Percentiles rank a stretch among this genome's conserved stretches.
Conservation (phyloP, 2,113 vertebrate genomes). For the Corvus cornix region DNA sequence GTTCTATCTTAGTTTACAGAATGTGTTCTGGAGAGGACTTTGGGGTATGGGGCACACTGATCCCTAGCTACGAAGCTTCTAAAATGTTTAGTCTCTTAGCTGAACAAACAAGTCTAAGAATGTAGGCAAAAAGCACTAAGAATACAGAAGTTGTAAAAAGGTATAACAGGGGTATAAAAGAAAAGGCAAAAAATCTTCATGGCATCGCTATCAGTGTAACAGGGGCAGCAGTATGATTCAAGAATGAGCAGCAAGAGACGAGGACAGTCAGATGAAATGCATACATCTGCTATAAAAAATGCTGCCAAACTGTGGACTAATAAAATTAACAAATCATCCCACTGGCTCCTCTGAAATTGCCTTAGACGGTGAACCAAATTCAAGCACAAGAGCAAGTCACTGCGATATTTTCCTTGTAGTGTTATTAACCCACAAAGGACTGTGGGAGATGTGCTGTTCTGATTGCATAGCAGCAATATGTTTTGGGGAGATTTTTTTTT, state of each 20-base stretch:
- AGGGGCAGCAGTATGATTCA: not conserved
- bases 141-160: no score
- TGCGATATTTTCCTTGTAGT: not conserved
- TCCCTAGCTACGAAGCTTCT: no score
- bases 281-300: not conserved
- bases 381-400: not conserved
- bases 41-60: no score
- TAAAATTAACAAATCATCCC: not conserved
- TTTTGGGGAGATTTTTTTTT: not conserved
- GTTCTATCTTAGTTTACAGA: no score
- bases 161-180: no score
- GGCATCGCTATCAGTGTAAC: not conserved
- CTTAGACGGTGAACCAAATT: conserved; percentile 16
- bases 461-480: not conserved
- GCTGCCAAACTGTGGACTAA: not conserved
- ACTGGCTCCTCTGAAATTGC: not conserved
- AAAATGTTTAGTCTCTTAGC: no score
- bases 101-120: no score
- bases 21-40: no score
- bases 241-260: not conserved
- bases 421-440: not conserved
- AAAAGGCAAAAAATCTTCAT: no score
- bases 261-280: not conserved
- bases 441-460: not conserved
- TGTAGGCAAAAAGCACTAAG: no score